Percentiles rank a stretch among this genome's conserved stretches.
Conservation (phyloP, 1,140 invertebrate species). For the Zaprionus lachaisei region DNA sequence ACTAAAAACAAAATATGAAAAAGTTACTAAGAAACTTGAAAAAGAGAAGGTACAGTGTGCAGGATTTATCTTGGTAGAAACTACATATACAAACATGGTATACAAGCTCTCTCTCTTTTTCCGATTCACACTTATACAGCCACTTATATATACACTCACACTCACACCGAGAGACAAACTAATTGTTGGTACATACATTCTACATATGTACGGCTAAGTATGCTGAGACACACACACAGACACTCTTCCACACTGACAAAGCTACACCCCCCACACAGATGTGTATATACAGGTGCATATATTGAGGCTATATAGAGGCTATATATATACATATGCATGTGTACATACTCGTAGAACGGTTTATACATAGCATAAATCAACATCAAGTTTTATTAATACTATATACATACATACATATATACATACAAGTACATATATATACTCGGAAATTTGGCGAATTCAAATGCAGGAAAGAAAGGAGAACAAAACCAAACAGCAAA, state of each 20-base stretch:
- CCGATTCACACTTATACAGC: slow-evolving; percentile 12
- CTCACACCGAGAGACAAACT: slow-evolving; percentile 46
- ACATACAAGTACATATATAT: slow-evolving; percentile 49
- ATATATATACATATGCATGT: slow-evolving; percentile 57
- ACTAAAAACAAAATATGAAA: slow-evolving; percentile 30
- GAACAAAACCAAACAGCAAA: slow-evolving; percentile 59
- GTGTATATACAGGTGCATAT: slow-evolving; percentile 37
- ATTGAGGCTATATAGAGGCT: slow-evolving; percentile 44
- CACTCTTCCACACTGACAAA: slow-evolving; percentile 3
- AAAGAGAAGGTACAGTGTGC: slow-evolving; percentile 11
- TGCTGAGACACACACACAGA: slow-evolving; percentile 27
- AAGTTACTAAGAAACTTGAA: slow-evolving; percentile 36
- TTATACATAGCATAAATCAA: slow-evolving; percentile 67
- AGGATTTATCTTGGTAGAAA: slow-evolving; percentile 25
- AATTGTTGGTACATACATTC: slow-evolving; percentile 77
- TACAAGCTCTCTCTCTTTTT: slow-evolving; percentile 14
- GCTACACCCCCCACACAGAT: slow-evolving; percentile 15
- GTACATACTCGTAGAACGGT: slow-evolving; percentile 62
- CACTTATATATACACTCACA: slow-evolving; percentile 27
- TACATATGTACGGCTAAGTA: slow-evolving; percentile 72
- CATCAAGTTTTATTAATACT: slow-evolving; percentile 62
- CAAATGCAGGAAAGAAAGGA: slow-evolving; percentile 22
- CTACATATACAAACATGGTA: slow-evolving; percentile 25
- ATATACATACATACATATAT: slow-evolving; percentile 53
- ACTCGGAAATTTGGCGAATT: slow-evolving; percentile 55